These are phyloP conservation scores for Leptinotarsa defecta DNA, from an alignment of 1,140 invertebrate species.

Conservation along the genomic window DNA sequence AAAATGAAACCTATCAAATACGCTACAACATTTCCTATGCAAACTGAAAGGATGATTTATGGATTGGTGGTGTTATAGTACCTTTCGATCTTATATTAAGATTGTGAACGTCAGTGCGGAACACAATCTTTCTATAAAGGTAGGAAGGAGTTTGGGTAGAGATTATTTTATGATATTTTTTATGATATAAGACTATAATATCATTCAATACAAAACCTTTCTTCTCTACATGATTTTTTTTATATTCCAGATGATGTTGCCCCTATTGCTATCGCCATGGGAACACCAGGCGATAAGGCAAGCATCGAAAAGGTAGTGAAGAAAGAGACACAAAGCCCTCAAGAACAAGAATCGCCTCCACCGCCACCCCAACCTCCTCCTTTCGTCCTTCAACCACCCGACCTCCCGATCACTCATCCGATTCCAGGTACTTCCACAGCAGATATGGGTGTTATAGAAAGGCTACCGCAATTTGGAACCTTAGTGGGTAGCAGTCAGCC, in stretches of 20 bases:
- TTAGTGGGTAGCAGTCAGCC: slow-evolving; percentile 23
- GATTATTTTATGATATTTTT: too few species aligned
- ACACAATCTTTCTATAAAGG: too few species aligned
- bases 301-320: slow-evolving; percentile 50
- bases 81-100: too few species aligned
- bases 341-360: slow-evolving; percentile 24
- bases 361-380: slow-evolving; percentile 2
- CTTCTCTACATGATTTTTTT: background rate
- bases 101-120: too few species aligned
- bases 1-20: too few species aligned
- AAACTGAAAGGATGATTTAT: too few species aligned
- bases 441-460: slow-evolving; percentile 45
- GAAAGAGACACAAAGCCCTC: slow-evolving; percentile 34
- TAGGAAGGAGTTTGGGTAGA: too few species aligned
- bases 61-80: too few species aligned
- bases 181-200: too few species aligned
- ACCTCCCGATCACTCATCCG: background rate
- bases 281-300: slow-evolving; percentile 55
- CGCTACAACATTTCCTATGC: too few species aligned
- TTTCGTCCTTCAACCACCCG: background rate
- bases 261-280: slow-evolving; percentile 55
- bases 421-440: slow-evolving; percentile 21
- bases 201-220: too few species aligned
- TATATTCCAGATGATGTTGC: slow-evolving; percentile 54
- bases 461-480: slow-evolving; percentile 31